phyloP scores from a whole-genome alignment of 2,797 vertebrate genomes.

The Anguilla marmorata region DNA sequence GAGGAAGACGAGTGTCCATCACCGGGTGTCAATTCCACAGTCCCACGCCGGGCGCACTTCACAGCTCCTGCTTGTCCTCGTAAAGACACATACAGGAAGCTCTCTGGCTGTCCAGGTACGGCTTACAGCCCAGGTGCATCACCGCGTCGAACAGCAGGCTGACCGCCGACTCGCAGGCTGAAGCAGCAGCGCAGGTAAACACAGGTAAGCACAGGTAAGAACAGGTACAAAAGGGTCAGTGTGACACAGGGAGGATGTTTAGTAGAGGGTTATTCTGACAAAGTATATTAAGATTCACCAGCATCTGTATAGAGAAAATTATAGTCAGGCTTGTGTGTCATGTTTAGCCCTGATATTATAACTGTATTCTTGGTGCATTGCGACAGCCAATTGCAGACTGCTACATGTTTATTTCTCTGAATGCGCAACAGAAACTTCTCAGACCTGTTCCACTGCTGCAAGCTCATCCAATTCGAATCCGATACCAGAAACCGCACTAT shows the following conservation, averaged over 20 bases:
- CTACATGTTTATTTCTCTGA: neutral
- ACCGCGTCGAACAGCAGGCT: conserved; percentile 90
- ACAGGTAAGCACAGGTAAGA: neutral
- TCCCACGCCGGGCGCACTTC: conserved; percentile 44
- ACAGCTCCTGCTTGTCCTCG: conserved; percentile 85
- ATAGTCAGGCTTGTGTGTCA: neutral
- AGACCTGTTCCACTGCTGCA: neutral
- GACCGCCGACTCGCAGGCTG: conserved; percentile 90
- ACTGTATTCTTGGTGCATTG: neutral
- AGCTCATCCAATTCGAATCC: neutral
- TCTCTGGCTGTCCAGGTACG: conserved; percentile 94
- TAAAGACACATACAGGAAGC: conserved; percentile 86
- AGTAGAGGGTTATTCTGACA: neutral
- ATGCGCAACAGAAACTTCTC: neutral
- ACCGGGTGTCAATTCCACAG: neutral
- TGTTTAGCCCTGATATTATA: neutral
- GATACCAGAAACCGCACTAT: neutral
- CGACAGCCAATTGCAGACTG: neutral
- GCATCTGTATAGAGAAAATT: neutral
- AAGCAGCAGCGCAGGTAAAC: conserved; percentile 29
- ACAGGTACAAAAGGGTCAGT: neutral
- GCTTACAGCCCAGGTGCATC: conserved; percentile 95
- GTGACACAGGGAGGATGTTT: neutral
- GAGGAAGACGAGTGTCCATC: neutral
- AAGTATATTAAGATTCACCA: neutral